These are phyloP conservation scores for Oreortyx pictus DNA, from an alignment of 2,797 vertebrate genomes.

Conservation along the genomic window DNA sequence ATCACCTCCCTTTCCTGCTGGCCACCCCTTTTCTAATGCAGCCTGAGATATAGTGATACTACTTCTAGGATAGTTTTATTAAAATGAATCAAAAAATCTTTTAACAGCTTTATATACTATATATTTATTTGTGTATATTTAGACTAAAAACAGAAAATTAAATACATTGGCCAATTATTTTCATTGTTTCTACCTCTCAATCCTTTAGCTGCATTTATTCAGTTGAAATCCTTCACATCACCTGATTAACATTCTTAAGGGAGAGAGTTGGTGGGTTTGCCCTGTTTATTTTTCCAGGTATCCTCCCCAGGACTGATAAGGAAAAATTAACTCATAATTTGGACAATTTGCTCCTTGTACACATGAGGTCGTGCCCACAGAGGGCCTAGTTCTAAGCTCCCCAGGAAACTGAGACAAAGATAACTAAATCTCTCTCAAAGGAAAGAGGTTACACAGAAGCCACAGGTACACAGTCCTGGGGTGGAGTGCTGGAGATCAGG, in stretches of 20 bases:
- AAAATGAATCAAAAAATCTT: not conserved
- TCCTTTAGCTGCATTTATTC: not conserved
- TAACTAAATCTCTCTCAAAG: not conserved
- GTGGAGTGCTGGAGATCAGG: not conserved
- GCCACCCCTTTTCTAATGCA: too few relatives aligned
- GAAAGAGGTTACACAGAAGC: not conserved
- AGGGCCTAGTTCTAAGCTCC: accelerated
- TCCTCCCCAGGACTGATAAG: not conserved
- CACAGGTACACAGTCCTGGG: not conserved
- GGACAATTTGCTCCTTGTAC: not conserved
- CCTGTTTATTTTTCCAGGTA: not conserved
- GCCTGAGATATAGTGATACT: not conserved
- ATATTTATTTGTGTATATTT: not conserved
- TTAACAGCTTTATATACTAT: not conserved
- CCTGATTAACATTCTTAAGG: not conserved
- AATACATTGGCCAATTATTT: not conserved
- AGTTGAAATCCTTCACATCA: not conserved
- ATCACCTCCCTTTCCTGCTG: too few relatives aligned
- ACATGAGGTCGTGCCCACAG: not conserved
- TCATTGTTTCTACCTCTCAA: not conserved
- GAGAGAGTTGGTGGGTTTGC: not conserved
- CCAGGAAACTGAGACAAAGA: not conserved
- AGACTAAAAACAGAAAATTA: not conserved
- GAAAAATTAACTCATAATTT: not conserved
- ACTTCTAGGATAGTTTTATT: not conserved